These are phyloP conservation scores for Listronotus bonariensis DNA, from an alignment of 1,140 invertebrate species.

Conservation along the genomic window DNA sequence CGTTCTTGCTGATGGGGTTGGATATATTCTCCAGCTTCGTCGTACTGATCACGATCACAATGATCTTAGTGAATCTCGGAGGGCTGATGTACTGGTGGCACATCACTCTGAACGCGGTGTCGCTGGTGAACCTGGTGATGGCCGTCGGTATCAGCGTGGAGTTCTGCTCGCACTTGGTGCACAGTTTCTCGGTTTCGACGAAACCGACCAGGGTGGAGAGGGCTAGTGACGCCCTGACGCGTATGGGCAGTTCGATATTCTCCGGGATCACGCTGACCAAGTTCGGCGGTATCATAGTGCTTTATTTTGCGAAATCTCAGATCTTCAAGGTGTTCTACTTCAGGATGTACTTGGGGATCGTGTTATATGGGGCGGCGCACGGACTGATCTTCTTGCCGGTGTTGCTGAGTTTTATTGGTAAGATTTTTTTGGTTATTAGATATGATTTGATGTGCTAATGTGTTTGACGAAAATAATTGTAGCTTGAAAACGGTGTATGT, in stretches of 20 bases:
- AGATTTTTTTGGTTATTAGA: constrained; percentile 55
- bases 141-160: constrained; percentile 97
- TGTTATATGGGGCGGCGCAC: constrained; percentile 93
- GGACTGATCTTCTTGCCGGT: constrained; percentile 96
- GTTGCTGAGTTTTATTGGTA: constrained; percentile 93
- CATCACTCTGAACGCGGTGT: constrained; percentile 95
- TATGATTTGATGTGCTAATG: neutral
- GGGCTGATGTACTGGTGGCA: constrained; percentile 98
- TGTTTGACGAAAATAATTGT: neutral
- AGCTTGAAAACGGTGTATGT: too few species aligned
- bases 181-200: constrained; percentile 84
- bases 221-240: constrained; percentile 81
- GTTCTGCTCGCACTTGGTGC: constrained; percentile 96
- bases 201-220: constrained; percentile 72
- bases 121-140: constrained; percentile 98
- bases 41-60: constrained; percentile 88
- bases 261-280: constrained; percentile 98
- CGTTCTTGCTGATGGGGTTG: constrained; percentile 91
- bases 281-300: constrained; percentile 92
- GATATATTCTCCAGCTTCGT: constrained; percentile 88
- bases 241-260: constrained; percentile 95
- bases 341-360: constrained; percentile 97
- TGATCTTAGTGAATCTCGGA: constrained; percentile 92
- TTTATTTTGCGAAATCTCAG: constrained; percentile 95
- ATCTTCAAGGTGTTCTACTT: constrained; percentile 98